phyloP scores from a whole-genome alignment of 2,113 vertebrate species.

The Camarhynchus parvulus region DNA sequence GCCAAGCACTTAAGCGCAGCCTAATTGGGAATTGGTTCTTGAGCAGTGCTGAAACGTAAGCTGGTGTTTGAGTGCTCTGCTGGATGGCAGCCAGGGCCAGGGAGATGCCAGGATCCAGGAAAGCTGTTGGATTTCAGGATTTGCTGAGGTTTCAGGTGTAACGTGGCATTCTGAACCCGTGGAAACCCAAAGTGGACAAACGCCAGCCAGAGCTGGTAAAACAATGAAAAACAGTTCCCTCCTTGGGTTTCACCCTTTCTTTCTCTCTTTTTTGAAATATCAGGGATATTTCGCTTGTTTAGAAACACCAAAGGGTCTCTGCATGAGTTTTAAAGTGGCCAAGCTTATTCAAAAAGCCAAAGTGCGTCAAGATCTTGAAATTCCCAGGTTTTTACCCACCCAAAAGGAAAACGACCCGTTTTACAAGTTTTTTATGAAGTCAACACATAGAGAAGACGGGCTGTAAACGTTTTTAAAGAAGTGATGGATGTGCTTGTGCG shows the following conservation, averaged over 20 bases:
- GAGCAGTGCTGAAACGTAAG: constrained; percentile 39
- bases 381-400: background rate
- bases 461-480: background rate
- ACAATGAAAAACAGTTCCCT: background rate
- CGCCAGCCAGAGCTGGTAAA: constrained; percentile 15
- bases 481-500: background rate
- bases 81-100: constrained; percentile 7
- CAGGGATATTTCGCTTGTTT: background rate
- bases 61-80: constrained; percentile 60
- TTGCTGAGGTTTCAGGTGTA: constrained; percentile 34
- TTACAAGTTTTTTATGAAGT: background rate
- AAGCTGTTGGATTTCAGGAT: background rate
- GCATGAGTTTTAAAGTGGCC: background rate
- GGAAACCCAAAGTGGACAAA: background rate
- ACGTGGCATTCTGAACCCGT: background rate
- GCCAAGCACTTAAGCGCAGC: constrained; percentile 5
- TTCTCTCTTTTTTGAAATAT: background rate
- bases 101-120: constrained; percentile 22
- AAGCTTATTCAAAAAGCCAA: background rate
- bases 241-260: background rate
- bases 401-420: background rate
- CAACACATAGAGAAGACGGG: background rate
- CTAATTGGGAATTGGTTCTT: constrained; percentile 25
- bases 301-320: background rate
- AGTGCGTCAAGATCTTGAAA: background rate